Evolutionary conservation across 1,140 invertebrate genomes (phyloP).

Genomic region (Hermetia illucens): DNA sequence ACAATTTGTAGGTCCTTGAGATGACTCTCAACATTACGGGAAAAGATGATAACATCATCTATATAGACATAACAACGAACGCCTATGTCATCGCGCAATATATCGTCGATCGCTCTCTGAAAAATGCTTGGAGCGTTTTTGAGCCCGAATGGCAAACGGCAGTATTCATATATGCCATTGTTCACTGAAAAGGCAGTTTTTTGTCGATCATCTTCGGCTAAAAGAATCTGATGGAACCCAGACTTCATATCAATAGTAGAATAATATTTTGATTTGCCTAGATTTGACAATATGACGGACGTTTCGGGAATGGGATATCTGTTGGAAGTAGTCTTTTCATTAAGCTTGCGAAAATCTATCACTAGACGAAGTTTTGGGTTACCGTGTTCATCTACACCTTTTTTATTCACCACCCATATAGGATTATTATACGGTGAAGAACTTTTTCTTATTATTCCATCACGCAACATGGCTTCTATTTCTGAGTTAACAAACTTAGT

Average conservation of each 20-base stretch:
- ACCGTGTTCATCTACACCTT: constrained; percentile 9
- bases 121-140: constrained; percentile 29
- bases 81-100: constrained; percentile 15
- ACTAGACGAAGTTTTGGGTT: constrained; percentile 20
- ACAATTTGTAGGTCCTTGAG: too few relatives aligned
- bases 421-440: constrained; percentile 13
- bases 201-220: constrained; percentile 5
- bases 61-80: constrained; percentile 17
- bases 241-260: constrained; percentile 12
- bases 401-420: constrained; percentile 15
- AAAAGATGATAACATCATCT: constrained; percentile 19
- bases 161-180: constrained; percentile 9
- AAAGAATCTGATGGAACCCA: constrained; percentile 28
- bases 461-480: too few relatives aligned
- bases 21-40: constrained; percentile 17
- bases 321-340: constrained; percentile 18
- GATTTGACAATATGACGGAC: constrained; percentile 9
- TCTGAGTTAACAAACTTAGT: too few relatives aligned
- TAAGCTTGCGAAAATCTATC: constrained; percentile 25
- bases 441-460: constrained; percentile 9
- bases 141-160: constrained; percentile 26
- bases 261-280: constrained; percentile 7
- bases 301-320: constrained; percentile 37
- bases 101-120: constrained; percentile 28
- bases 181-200: constrained; percentile 10